These are phyloP conservation scores for Sardina pilchardus DNA, from an alignment of 2,113 vertebrate genomes.

Conservation along the genomic window DNA sequence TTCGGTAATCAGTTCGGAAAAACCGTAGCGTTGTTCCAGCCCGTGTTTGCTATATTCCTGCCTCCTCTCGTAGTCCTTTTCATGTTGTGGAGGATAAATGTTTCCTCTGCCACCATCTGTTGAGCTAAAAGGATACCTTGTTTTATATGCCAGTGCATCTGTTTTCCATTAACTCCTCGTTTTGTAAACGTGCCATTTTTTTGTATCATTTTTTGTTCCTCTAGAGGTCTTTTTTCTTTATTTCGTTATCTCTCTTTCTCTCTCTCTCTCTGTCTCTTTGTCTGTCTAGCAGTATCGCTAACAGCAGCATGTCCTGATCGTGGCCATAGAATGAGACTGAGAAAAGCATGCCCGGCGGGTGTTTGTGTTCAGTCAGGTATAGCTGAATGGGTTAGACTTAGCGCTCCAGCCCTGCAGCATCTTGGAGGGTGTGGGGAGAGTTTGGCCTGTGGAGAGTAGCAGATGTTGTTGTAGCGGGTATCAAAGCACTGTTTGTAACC, in stretches of 20 bases:
- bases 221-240: neutral
- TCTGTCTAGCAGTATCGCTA: neutral
- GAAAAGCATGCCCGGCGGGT: neutral
- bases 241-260: too few species aligned
- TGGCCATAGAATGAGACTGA: neutral
- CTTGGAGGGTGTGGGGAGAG: neutral
- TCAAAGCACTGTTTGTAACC: neutral
- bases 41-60: neutral
- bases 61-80: neutral
- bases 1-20: neutral
- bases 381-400: neutral
- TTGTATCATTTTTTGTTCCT: neutral
- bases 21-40: neutral
- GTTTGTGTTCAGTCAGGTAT: neutral
- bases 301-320: neutral
- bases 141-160: neutral
- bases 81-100: neutral
- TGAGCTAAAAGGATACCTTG: neutral
- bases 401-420: neutral
- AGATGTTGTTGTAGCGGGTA: neutral
- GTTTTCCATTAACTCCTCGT: neutral
- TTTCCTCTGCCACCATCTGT: neutral
- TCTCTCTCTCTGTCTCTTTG: neutral
- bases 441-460: neutral
- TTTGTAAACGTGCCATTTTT: neutral